phyloP scores from a whole-genome alignment of 1,140 invertebrate genomes.

The Ruditapes philippinarum region DNA sequence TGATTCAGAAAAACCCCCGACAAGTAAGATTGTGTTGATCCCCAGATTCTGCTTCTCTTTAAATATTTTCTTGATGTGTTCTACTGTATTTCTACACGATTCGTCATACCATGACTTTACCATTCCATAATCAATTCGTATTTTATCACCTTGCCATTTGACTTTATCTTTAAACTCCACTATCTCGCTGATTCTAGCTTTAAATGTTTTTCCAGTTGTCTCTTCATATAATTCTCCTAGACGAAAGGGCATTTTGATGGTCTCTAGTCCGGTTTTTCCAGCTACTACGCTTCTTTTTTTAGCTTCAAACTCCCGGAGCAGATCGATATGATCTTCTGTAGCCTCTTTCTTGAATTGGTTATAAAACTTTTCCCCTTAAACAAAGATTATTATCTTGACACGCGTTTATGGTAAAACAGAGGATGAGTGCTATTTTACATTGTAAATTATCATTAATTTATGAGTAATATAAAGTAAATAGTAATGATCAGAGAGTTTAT shows the following conservation, averaged over 20 bases:
- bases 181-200: background rate
- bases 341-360: constrained; percentile 41
- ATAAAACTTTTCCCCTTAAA: constrained; percentile 27
- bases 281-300: constrained; percentile 31
- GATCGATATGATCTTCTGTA: constrained; percentile 35
- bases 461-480: too few species aligned
- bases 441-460: too few species aligned
- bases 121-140: constrained; percentile 11
- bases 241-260: constrained; percentile 1
- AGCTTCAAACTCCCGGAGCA: constrained; percentile 48
- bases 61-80: constrained; percentile 43
- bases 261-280: constrained; percentile 17
- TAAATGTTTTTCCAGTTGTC: background rate
- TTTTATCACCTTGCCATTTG: background rate
- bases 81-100: constrained; percentile 27
- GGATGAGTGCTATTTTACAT: too few species aligned
- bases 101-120: constrained; percentile 30
- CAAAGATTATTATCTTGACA: too few species aligned
- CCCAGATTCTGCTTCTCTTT: background rate
- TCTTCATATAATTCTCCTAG: constrained; percentile 33
- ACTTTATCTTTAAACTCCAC: constrained; percentile 10
- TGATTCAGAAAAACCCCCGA: constrained; percentile 65
- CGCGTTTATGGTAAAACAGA: too few species aligned
- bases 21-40: constrained; percentile 39
- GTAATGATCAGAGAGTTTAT: too few species aligned